Evolutionary conservation across 2,888 invertebrate species (phyloP).

Genomic region (Eudemis profundana): DNA sequence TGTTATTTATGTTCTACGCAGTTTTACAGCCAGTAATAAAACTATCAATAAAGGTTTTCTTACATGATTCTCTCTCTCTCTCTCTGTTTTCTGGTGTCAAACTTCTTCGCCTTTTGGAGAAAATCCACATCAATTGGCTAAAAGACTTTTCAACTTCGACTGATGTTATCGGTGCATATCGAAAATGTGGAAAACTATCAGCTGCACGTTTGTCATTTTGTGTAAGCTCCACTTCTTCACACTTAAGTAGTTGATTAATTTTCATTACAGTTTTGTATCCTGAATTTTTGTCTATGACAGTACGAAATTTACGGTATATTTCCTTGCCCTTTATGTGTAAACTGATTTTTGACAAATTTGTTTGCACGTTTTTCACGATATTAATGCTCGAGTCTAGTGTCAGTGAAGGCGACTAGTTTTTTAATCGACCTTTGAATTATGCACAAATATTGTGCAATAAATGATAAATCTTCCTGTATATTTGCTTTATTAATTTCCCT

Average conservation of each 20-base stretch:
- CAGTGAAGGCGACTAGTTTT: conserved; percentile 4
- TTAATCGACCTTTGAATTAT: conserved; percentile 5
- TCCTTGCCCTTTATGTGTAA: background rate
- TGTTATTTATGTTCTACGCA: conserved; percentile 1
- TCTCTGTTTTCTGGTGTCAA: background rate
- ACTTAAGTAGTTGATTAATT: conserved; percentile 3
- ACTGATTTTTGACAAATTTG: conserved; percentile 4
- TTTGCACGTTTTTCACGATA: background rate
- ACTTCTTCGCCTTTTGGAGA: conserved; percentile 13
- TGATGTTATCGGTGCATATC: conserved; percentile 5
- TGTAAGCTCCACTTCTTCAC: conserved; percentile 11
- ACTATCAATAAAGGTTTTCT: conserved; percentile 5
- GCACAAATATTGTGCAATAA: conserved; percentile 1
- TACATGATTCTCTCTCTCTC: background rate
- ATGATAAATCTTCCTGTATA: background rate
- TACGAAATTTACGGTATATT: background rate
- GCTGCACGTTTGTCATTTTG: conserved; percentile 15
- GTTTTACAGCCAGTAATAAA: conserved; percentile 7
- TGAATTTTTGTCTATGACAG: background rate
- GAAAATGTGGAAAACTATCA: conserved; percentile 14
- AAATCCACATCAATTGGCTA: conserved; percentile 10
- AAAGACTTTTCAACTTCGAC: conserved; percentile 11
- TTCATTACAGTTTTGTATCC: conserved; percentile 12
- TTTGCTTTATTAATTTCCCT: background rate
- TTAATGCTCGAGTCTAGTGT: background rate